Conservation (phyloP, 2,113 vertebrate genomes). For the Seriola rivoliana region DNA sequence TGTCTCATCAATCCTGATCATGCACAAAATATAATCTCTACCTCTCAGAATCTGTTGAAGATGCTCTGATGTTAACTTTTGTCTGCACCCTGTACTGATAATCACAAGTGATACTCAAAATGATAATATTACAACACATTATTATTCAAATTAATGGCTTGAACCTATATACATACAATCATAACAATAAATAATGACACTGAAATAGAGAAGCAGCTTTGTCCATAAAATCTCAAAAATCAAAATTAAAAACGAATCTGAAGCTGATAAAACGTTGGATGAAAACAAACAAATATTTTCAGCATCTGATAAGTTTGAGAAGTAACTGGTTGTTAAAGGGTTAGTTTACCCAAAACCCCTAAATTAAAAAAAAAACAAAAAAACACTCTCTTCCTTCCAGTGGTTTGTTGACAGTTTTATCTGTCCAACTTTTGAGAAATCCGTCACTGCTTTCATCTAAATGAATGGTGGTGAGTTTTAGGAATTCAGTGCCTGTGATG, state of each 20-base stretch:
- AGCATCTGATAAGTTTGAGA: neutral
- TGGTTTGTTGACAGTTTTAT: no score
- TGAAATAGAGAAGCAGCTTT: slow-evolving; percentile 51
- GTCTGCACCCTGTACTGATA: slow-evolving; percentile 2
- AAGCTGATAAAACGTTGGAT: neutral
- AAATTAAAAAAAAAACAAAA: no score
- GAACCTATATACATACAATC: slow-evolving; percentile 42
- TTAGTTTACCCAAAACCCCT: slow-evolving; percentile 1
- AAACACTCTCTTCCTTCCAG: no score
- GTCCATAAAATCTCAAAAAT: slow-evolving; percentile 6
- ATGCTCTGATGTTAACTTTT: neutral
- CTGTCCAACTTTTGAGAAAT: no score
- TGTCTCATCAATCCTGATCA: slow-evolving; percentile 4
- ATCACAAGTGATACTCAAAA: slow-evolving; percentile 21
- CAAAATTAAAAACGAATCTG: slow-evolving; percentile 6
- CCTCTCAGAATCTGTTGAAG: neutral
- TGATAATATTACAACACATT: slow-evolving; percentile 40
- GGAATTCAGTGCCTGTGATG: no score
- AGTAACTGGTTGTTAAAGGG: slow-evolving; percentile 1
- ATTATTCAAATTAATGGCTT: slow-evolving; percentile 41
- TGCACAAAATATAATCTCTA: slow-evolving; percentile 15
- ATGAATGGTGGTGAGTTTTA: no score
- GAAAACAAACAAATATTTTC: neutral
- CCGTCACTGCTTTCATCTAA: no score
- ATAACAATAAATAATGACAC: slow-evolving; percentile 56